Evolutionary conservation across 2,888 invertebrate species (phyloP).

Genomic region (Elmis aenea): DNA sequence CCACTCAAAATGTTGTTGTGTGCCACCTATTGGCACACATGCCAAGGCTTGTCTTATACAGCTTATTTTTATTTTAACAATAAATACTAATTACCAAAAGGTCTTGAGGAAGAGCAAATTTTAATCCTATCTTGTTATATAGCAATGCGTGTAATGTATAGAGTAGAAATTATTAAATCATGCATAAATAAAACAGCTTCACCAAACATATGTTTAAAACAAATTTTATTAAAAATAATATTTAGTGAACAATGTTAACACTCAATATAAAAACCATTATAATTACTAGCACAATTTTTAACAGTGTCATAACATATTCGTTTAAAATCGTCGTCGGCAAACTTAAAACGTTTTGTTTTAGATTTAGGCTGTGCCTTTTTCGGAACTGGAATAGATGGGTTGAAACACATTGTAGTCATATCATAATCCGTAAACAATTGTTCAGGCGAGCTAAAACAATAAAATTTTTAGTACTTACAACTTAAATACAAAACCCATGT

Average conservation of each 20-base stretch:
- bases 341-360: conserved; percentile 40
- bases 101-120: too few species aligned
- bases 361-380: conserved; percentile 45
- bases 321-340: conserved; percentile 48
- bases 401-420: conserved; percentile 67
- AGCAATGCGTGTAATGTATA: too few species aligned
- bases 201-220: too few species aligned
- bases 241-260: neutral
- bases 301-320: conserved; percentile 46
- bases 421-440: conserved; percentile 62
- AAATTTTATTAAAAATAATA: too few species aligned
- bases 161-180: too few species aligned
- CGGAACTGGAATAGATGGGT: conserved; percentile 66
- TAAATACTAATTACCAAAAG: too few species aligned
- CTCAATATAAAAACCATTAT: neutral
- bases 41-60: too few species aligned
- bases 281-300: conserved; percentile 14
- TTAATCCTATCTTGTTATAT: too few species aligned
- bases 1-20: too few species aligned
- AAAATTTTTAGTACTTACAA: conserved; percentile 2
- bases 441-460: conserved; percentile 45
- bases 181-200: too few species aligned
- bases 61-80: too few species aligned
- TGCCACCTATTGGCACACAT: too few species aligned
- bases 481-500: conserved; percentile 10